These are phyloP conservation scores for Anguilla anguilla DNA, from an alignment of 2,797 vertebrate species.

Conservation along the genomic window DNA sequence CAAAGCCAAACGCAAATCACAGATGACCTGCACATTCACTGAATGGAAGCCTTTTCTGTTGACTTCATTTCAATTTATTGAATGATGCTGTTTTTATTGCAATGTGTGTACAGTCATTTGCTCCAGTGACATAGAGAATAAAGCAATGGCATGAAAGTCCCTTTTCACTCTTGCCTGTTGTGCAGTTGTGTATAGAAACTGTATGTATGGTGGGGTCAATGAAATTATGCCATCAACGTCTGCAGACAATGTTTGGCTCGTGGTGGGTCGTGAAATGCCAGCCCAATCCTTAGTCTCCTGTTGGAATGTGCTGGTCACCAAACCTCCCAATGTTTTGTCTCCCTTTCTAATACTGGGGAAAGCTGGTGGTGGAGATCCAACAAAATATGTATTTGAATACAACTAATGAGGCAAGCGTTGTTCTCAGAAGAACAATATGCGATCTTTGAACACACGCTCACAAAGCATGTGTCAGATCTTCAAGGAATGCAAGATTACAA, in stretches of 20 bases:
- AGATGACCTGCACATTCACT: too few species aligned
- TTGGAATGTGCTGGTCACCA: background rate
- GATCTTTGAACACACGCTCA: background rate
- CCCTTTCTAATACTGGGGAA: background rate
- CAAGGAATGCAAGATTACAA: background rate
- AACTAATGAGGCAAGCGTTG: background rate
- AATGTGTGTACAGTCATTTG: too few species aligned
- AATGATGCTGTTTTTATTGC: too few species aligned
- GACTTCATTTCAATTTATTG: too few species aligned
- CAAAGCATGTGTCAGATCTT: background rate
- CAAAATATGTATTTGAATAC: background rate
- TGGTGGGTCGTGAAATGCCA: slow-evolving; percentile 1
- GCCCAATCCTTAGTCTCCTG: background rate
- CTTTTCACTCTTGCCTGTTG: background rate
- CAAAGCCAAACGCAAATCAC: too few species aligned
- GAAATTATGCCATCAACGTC: background rate
- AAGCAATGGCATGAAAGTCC: background rate
- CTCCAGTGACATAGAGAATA: too few species aligned
- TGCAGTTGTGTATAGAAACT: background rate
- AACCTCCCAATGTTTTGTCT: background rate
- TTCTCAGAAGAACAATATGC: background rate
- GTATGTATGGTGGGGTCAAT: background rate
- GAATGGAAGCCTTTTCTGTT: too few species aligned
- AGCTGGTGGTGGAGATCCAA: background rate
- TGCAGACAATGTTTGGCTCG: background rate